Percentiles rank a stretch among this genome's conserved stretches.
phyloP scores from a whole-genome alignment of 1,140 invertebrate genomes.

The Saxidomus purpurata region DNA sequence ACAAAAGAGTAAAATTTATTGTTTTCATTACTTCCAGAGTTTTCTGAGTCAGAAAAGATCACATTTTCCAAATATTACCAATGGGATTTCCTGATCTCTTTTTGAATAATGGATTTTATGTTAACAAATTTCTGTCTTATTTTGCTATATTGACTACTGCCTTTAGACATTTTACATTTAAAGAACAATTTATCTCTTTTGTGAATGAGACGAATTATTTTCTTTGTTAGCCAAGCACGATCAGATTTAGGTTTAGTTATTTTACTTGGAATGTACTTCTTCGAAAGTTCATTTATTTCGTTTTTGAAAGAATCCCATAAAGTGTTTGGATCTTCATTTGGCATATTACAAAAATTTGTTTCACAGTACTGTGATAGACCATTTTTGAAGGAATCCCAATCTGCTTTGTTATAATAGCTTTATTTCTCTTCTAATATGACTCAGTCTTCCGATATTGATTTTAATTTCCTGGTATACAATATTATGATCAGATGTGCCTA shows the following conservation, averaged over 20 bases:
- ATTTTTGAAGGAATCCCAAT: not conserved
- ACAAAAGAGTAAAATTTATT: conserved; percentile 32
- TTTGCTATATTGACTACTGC: too few species aligned
- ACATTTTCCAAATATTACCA: conserved; percentile 4
- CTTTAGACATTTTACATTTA: not conserved
- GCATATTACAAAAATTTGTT: not conserved
- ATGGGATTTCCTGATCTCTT: conserved; percentile 10
- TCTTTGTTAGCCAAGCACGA: not conserved
- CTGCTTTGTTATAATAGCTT: not conserved
- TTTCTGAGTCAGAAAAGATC: not conserved
- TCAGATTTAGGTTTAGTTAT: not conserved
- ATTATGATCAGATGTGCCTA: not conserved
- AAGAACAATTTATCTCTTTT: not conserved
- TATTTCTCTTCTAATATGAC: not conserved
- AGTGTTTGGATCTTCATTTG: not conserved
- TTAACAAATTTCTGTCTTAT: too few species aligned
- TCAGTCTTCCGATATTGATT: not conserved
- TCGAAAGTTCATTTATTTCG: not conserved
- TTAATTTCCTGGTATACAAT: not conserved
- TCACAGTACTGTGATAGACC: not conserved
- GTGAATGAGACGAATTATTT: not conserved
- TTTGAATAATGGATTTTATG: not conserved
- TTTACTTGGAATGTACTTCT: not conserved
- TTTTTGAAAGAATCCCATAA: not conserved
- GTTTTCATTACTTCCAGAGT: not conserved